Evolutionary conservation across 2,113 vertebrate genomes (phyloP).

Genomic region (Stegastes partitus): DNA sequence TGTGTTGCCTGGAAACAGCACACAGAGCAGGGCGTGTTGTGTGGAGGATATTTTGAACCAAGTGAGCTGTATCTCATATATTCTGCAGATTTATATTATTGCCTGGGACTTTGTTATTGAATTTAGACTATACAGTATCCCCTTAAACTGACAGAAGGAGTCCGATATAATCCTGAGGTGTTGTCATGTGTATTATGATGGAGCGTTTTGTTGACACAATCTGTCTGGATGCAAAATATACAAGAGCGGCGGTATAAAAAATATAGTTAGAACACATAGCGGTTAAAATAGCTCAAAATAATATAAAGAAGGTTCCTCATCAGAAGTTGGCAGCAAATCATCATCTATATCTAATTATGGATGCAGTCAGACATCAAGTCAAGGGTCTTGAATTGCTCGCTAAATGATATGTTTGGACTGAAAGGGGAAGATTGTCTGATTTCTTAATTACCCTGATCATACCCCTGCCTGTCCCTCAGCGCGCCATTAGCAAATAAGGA

Average conservation of each 20-base stretch:
- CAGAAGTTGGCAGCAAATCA: constrained; percentile 32
- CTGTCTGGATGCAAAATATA: background rate
- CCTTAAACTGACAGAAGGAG: background rate
- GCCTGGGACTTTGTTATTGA: background rate
- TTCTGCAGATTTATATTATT: constrained; percentile 37
- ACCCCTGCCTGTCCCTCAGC: constrained; percentile 66
- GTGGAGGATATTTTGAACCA: constrained; percentile 60
- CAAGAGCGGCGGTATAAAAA: background rate
- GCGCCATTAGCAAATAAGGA: constrained; percentile 70
- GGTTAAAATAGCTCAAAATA: too few relatives aligned
- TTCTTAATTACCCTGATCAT: constrained; percentile 81
- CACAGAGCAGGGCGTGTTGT: constrained; percentile 51
- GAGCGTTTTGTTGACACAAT: background rate
- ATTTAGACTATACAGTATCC: background rate
- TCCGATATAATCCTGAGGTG: background rate
- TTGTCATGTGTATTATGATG: background rate
- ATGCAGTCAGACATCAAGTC: constrained; percentile 46
- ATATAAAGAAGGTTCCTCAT: background rate
- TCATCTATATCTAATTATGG: constrained; percentile 32
- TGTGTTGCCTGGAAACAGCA: constrained; percentile 85
- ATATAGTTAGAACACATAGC: background rate
- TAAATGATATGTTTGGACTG: constrained; percentile 81
- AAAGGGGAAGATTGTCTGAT: constrained; percentile 78
- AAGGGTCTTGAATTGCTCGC: constrained; percentile 53
- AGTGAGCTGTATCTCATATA: constrained; percentile 49